A percentile compares a stretch with the other conserved stretches of the same genome.
phyloP scores from a whole-genome alignment of 2,113 vertebrate species.

The Apodemus sylvaticus region DNA sequence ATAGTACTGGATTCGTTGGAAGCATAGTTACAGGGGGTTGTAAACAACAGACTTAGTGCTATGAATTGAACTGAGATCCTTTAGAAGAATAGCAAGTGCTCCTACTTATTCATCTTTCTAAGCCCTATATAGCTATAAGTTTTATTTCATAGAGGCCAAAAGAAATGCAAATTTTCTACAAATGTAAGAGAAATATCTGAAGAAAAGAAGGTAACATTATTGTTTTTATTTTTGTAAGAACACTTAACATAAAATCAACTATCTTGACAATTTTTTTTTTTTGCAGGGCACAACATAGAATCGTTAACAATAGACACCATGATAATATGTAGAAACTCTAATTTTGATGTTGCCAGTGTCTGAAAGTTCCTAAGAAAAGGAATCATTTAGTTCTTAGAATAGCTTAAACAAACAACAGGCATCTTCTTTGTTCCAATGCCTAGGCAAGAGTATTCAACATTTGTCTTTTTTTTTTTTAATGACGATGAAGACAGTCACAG shows the following conservation, averaged over 20 bases:
- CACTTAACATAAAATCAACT: background rate
- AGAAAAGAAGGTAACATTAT: background rate
- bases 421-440: background rate
- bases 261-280: background rate
- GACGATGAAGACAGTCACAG: background rate
- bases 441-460: background rate
- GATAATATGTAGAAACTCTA: background rate
- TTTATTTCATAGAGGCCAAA: background rate
- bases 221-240: background rate
- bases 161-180: background rate
- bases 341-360: background rate
- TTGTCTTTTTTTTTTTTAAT: constrained; percentile 12
- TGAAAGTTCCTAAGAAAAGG: background rate
- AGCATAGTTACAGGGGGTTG: background rate
- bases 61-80: background rate
- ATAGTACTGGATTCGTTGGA: background rate
- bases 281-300: background rate
- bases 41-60: background rate
- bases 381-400: constrained; percentile 30
- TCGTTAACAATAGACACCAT: background rate
- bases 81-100: background rate
- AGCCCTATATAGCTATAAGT: background rate
- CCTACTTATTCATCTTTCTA: background rate
- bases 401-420: background rate
- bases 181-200: background rate